These are phyloP conservation scores for Actenoides lindsayi DNA, from an alignment of 2,113 vertebrate genomes.

Conservation along the genomic window DNA sequence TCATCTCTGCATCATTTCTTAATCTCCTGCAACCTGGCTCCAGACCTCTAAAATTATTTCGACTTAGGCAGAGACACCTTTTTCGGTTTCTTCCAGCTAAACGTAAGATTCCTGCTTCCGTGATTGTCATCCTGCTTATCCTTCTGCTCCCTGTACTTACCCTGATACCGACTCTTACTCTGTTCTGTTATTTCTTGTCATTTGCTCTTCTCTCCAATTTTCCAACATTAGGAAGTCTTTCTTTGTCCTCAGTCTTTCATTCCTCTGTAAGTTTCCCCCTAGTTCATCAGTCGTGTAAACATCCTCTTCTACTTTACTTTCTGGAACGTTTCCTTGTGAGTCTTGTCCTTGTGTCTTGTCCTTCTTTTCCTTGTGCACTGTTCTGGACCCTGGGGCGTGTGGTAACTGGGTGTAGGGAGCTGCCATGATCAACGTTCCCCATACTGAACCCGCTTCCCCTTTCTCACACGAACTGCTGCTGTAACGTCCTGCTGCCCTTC, in stretches of 20 bases:
- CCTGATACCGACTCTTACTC: not conserved
- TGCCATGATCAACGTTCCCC: not conserved
- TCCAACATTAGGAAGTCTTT: not conserved
- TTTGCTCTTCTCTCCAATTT: not conserved
- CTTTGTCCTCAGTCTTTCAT: not conserved
- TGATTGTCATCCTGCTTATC: not conserved
- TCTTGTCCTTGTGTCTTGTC: not conserved
- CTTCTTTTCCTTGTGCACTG: not conserved
- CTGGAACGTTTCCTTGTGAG: not conserved
- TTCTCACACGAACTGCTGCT: accelerated
- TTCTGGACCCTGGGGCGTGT: not conserved
- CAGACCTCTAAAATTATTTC: not conserved
- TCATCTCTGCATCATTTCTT: not conserved
- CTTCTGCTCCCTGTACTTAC: not conserved
- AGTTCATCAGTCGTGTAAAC: not conserved
- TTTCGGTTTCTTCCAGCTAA: not conserved
- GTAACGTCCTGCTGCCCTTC: not conserved
- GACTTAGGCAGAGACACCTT: not conserved
- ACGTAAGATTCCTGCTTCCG: not conserved
- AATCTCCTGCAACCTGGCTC: not conserved
- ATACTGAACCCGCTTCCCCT: not conserved
- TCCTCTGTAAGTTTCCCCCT: not conserved
- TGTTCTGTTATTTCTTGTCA: not conserved
- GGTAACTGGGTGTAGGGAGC: not conserved
- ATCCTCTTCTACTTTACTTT: not conserved